A percentile compares a stretch with the other conserved stretches of the same genome.
Conservation (phyloP, 1,140 invertebrate species). For the Aplysia californica region DNA sequence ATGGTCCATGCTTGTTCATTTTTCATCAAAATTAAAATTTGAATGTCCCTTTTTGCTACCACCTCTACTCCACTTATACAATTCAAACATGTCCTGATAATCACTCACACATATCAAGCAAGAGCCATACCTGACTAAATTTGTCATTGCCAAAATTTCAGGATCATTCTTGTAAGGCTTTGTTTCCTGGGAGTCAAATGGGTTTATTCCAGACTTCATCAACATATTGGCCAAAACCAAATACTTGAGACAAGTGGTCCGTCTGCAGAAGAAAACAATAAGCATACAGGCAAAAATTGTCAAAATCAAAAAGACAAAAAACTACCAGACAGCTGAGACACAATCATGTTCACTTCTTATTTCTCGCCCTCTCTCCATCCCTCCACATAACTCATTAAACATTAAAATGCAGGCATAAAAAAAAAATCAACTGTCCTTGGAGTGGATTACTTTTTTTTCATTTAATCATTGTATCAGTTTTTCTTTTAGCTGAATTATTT, state of each 20-base stretch:
- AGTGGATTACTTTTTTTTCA: too few species aligned
- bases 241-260: conserved; percentile 98
- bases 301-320: too few species aligned
- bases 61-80: too few species aligned
- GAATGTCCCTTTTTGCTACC: too few species aligned
- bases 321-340: not conserved
- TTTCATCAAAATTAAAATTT: too few species aligned
- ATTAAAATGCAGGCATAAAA: too few species aligned
- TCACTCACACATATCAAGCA: too few species aligned
- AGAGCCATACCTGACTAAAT: conserved; percentile 92
- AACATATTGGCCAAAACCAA: conserved; percentile 99
- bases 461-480: too few species aligned
- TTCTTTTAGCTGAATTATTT: too few species aligned
- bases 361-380: not conserved
- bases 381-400: not conserved
- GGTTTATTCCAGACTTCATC: conserved; percentile 99
- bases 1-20: too few species aligned
- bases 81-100: too few species aligned
- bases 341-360: not conserved
- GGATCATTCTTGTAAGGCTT: conserved; percentile 99
- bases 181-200: conserved; percentile 99
- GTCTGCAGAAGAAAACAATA: conserved; percentile 51
- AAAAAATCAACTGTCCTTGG: too few species aligned
- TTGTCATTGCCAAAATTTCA: conserved; percentile 99
- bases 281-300: not conserved